Evolutionary conservation across 92 coral and sea anemone genomes (phyloP), one percentile per base, ranked within the genome.

Genomic region (Isaurus tuberculatus): DNA sequence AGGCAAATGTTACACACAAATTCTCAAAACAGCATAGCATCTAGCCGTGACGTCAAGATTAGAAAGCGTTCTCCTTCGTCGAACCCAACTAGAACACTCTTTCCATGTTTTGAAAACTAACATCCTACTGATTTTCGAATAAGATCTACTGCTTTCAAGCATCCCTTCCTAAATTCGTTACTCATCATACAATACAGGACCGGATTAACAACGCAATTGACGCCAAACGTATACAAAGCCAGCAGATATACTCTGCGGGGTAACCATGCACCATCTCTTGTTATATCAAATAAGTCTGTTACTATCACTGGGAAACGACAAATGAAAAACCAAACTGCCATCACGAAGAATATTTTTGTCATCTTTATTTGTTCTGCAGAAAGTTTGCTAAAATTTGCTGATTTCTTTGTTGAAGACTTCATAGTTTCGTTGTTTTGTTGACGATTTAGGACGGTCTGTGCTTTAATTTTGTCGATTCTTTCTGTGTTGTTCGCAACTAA

Each of bases 161-260:
- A 94, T 42, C 91, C 98, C 32, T 77, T 81, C 81, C 86, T 79
- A 57, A 89, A 92, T 58, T 72, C 92, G 71, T 87, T 83, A 84
- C 87, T 94, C 85, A 89, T 85, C 19, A 74, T 25, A 88, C 90
- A 94, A n/a, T 85, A 92, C 61, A 94, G 79, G 73, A 92, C 84
- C 2, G 95, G 98, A 55, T 92, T 94, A 63, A 94, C 44, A 5
- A 92, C 74, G 72, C 92, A 85, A 23, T 89, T 86, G 49, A 78
- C n/a, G 63, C 85, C 90, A 70, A 87, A 84, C 16, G 92, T 79
- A 72, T 74, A 87, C 2, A 86, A 89, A 85, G 88, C 86, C 61
- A 92, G 57, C 82, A 89, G 88, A 86, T 87, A 94, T 57, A 94
- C 91, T 60, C 77, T 84, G 57, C 95, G 94, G 29, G 98, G 95